Evolutionary conservation across 2,888 invertebrate genomes (phyloP), one percentile per base, ranked within the genome.

Genomic region (Lasioglossum pauxillum): DNA sequence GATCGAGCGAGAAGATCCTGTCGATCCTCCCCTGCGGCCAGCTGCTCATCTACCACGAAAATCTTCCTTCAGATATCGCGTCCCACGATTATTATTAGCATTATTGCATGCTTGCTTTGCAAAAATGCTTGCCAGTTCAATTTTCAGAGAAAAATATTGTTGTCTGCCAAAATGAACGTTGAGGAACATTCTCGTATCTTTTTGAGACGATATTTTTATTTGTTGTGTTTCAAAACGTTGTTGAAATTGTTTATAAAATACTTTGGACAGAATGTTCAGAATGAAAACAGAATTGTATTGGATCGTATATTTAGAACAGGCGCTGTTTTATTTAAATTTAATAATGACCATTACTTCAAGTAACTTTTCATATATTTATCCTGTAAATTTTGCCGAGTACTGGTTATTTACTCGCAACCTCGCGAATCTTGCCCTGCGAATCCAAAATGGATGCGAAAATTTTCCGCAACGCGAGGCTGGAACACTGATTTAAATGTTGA

Each of bases 21-120:
- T 46, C 73, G 81, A 83, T 84, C 77, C 82, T 86, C 64, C 81
- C 86, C 87, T 19, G 60, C 27, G 38, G 81, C 74, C 87, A n/a
- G 14, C 72, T 46, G 38, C 41, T 44, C 19, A 67, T 83, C 49
- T 23, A 27, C 46, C 44, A 38, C 75, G 27, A 73, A 49, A 53
- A 75, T 83, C 57, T 75, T 80, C 14, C 27, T 16, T 46, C 3
- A 57, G 69, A 31, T 72, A 83, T 71, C 83, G 69, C 69, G 49
- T 64, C 38, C 27, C 64, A 57, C 69, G 69, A 75, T 57, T 69
- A 57, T 82, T 74, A 57, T 67, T 67, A 31, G 74, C 67, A 35
- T 53, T 31, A 31, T 73, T 72, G 31, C 5, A 53, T n/a, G 10
- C 23, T 57, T 57, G 16, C 80, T 82, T 23, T 82, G 82, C 74